Conservation (phyloP, 2,797 vertebrate species). For the Corythornis leucogaster region DNA sequence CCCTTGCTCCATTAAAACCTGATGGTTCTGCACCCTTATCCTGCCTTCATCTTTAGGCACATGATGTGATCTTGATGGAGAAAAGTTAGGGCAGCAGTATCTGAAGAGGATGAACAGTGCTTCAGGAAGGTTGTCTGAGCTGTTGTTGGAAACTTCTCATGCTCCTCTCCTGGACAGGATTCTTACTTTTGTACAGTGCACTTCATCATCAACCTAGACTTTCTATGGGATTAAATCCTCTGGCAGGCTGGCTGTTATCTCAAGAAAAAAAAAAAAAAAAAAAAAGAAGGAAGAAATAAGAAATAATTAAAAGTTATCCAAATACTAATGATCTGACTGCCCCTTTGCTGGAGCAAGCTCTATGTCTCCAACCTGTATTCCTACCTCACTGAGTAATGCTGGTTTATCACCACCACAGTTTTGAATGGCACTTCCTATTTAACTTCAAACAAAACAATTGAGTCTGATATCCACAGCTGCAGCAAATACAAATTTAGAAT, state of each 20-base stretch:
- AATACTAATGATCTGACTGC: background rate
- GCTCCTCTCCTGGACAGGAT: background rate
- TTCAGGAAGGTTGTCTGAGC: background rate
- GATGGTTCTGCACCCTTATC: background rate
- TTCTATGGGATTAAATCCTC: background rate
- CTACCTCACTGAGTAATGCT: background rate
- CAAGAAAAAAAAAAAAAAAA: background rate
- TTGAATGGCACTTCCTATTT: background rate
- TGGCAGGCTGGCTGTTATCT: background rate
- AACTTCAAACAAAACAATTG: background rate
- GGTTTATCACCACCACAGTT: background rate
- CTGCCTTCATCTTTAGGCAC: background rate
- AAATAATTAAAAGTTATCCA: background rate
- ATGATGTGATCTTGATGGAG: background rate
- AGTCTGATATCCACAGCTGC: background rate
- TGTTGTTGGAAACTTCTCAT: background rate
- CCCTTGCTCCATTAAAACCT: background rate
- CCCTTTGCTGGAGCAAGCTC: background rate
- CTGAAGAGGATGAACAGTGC: background rate
- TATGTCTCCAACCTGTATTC: background rate
- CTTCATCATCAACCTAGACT: background rate
- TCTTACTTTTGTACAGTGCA: background rate
- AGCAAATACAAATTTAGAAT: background rate
- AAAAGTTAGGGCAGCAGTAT: background rate
- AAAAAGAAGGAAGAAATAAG: background rate